Evolutionary conservation across 2,888 invertebrate species (phyloP), one percentile per base, ranked within the genome.

Genomic region (Dione vanillae): DNA sequence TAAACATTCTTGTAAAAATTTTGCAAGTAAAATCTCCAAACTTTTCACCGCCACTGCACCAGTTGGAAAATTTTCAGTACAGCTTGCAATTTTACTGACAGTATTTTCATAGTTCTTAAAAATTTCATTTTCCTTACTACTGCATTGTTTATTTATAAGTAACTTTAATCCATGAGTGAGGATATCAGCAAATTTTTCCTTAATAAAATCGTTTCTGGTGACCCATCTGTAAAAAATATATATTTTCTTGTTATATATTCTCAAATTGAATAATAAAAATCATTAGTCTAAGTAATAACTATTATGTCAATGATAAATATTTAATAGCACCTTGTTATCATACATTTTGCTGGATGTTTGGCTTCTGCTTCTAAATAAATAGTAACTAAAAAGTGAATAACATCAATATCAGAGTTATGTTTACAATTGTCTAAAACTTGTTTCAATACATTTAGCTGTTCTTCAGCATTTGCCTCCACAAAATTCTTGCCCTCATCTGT

Each of bases 341-440:
- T 89, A 75, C 88, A 85, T 79, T 92, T 92, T 0, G 91, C 79
- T 8, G 92, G 92, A 77, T 93, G 92, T 77, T 91, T 92, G 1
- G 82, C 73, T 35, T 88, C 87, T 10, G 91, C 85, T 67, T 88
- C 77, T 66, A 89, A 79, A 72, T 85, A 92, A 2, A 85, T 79
- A 11, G 80, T 62, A 12, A 83, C 87, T 14, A 93, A 77, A 72
- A 91, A 87, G 20, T 77, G 75, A 1, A 85, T 74, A 6, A 78
- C 56, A n/a, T 78, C 75, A 35, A 49, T 14, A 35, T 82, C 73
- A 7, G 47, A 40, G 1, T 65, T 51, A 3, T 77, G 74, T 65
- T 74, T 75, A 2, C 73, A 67, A 12, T 68, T 70, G 35, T 78
- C 77, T 40, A 88, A 70, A 27, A 86, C 78, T 14, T 77, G 78